phyloP scores from a whole-genome alignment of 2,888 invertebrate genomes.

The Heliconius hortense region DNA sequence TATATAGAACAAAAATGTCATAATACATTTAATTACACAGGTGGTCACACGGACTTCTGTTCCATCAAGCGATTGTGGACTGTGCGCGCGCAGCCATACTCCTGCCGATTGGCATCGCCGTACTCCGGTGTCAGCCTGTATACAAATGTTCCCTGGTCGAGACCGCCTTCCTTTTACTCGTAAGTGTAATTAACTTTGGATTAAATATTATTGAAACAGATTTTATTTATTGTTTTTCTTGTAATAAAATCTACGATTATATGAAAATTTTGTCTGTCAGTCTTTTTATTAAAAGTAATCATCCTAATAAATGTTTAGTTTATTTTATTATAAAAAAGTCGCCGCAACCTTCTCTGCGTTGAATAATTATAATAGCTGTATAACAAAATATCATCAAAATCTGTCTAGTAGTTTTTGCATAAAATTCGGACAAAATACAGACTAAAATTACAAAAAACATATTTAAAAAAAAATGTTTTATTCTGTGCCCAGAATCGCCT shows the following conservation, averaged over 20 bases:
- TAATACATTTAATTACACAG: constrained; percentile 67
- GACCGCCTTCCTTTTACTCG: constrained; percentile 92
- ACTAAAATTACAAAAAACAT: too few relatives aligned
- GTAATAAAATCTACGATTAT: too few relatives aligned
- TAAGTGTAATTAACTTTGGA: constrained; percentile 48
- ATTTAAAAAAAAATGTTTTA: too few relatives aligned
- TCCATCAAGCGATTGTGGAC: constrained; percentile 93
- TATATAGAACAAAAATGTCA: neutral
- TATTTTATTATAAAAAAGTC: too few relatives aligned
- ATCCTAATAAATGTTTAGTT: too few relatives aligned
- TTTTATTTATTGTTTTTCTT: too few relatives aligned
- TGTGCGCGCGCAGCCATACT: constrained; percentile 90
- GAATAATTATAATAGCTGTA: neutral
- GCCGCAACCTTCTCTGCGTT: neutral
- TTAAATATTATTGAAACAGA: neutral
- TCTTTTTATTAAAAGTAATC: too few relatives aligned
- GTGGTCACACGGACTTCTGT: constrained; percentile 92
- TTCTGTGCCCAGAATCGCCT: too few relatives aligned
- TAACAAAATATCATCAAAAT: neutral
- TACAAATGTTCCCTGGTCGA: constrained; percentile 93
- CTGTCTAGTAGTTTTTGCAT: too few relatives aligned
- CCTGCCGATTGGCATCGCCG: constrained; percentile 89
- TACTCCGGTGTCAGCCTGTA: constrained; percentile 91
- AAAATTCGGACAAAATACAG: too few relatives aligned
- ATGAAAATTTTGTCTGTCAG: too few relatives aligned